phyloP scores from a whole-genome alignment of 2,113 vertebrate genomes.

The Alethe castanea region DNA sequence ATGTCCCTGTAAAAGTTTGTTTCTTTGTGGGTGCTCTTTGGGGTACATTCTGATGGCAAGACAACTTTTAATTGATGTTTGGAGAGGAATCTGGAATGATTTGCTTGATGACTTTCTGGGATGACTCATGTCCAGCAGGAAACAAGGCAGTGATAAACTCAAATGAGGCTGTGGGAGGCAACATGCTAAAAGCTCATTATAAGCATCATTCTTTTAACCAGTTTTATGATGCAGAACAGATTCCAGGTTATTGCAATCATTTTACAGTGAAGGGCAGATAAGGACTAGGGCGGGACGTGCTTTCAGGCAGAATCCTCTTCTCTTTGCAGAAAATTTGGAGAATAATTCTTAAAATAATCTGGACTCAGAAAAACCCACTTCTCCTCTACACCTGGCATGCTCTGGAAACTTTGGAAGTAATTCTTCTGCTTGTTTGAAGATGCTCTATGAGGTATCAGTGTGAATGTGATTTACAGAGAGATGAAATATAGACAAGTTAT shows the following conservation, averaged over 20 bases:
- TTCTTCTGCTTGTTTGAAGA: not conserved
- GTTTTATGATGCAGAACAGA: not conserved
- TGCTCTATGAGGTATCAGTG: not conserved
- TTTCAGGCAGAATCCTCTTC: not conserved
- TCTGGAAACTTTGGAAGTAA: not conserved
- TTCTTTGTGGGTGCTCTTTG: not conserved
- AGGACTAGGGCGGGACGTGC: not conserved
- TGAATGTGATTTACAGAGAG: not conserved
- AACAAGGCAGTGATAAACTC: constrained; percentile 20
- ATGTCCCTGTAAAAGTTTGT: not conserved
- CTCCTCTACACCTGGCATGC: not conserved
- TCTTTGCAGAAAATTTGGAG: not conserved
- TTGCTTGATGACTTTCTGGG: not conserved
- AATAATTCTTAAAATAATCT: not conserved
- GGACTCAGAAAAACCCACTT: not conserved
- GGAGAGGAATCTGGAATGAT: not conserved
- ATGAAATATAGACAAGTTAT: not conserved
- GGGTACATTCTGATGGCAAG: not conserved
- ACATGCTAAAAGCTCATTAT: not conserved
- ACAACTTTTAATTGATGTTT: not conserved
- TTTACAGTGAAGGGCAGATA: not conserved
- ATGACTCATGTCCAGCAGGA: constrained; percentile 4
- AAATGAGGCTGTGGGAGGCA: constrained; percentile 7
- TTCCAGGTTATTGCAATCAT: not conserved
- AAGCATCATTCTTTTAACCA: not conserved